Conservation (phyloP, 2,888 invertebrate genomes). For the Noctua janthe region DNA sequence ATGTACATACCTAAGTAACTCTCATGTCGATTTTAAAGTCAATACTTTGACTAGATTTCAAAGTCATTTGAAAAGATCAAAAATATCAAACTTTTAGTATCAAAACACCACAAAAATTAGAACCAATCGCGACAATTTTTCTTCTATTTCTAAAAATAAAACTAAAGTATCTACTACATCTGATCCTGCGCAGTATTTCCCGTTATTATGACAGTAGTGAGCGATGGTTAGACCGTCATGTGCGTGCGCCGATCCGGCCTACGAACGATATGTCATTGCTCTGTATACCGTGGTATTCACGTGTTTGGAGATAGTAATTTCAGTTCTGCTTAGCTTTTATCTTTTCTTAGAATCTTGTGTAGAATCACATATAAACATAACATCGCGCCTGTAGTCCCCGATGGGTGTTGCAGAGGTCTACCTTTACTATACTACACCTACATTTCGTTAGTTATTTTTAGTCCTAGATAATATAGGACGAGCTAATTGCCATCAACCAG, state of each 20-base stretch:
- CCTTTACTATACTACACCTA: neutral
- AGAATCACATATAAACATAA: neutral
- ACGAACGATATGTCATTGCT: constrained; percentile 51
- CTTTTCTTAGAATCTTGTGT: constrained; percentile 18
- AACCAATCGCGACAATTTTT: neutral
- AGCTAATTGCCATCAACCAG: neutral
- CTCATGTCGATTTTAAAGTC: neutral
- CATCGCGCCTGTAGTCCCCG: neutral
- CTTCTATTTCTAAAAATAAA: constrained; percentile 36
- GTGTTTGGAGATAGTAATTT: constrained; percentile 11
- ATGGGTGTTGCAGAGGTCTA: neutral
- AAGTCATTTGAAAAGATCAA: neutral
- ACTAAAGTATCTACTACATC: constrained; percentile 23
- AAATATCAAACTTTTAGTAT: neutral
- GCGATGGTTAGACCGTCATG: constrained; percentile 53
- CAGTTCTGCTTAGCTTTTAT: constrained; percentile 30
- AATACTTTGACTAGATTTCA: neutral
- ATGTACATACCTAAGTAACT: too few species aligned
- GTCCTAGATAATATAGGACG: neutral
- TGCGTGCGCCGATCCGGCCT: constrained; percentile 45
- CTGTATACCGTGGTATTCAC: constrained; percentile 39
- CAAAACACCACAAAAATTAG: constrained; percentile 2
- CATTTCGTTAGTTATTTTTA: neutral
- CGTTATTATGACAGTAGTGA: constrained; percentile 64
- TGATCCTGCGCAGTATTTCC: constrained; percentile 50